Evolutionary conservation across 1,140 invertebrate genomes (phyloP), one percentile per base, ranked within the genome.

Genomic region (Cheumatopsyche charites): DNA sequence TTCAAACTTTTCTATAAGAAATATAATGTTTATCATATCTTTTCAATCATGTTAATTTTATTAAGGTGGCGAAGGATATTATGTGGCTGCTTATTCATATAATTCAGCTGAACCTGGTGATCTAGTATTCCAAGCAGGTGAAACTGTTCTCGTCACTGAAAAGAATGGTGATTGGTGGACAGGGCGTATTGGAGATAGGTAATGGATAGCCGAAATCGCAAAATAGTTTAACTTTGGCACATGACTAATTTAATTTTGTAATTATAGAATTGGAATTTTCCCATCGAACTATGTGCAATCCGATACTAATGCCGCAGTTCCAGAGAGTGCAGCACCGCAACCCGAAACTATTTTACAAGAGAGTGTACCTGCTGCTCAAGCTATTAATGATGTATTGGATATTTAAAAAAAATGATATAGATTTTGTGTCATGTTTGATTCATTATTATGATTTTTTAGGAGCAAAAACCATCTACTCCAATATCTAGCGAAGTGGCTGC

Each of bases 101-200:
- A 86, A 91, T 47, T 98, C 97, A 0, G 82, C 87, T 11, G 97
- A 99, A 82, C 84, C 90, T 0, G 96, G 95, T 7, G 98, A 99
- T 85, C 84, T 99, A 36, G 91, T 86, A 55, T 98, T 99, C 80
- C 90, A 93, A 77, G 92, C 91, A 67, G 96, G 96, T 0, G 97
- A 99, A 81, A 86, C 93, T 69, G 92, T 99, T 66, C 84, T 90
- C 72, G 95, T 98, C 0, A 88, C 88, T 3, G 91, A 96, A 75
- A 91, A 93, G 75, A 95, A 98, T 74, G 96, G 95, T 5, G 96
- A 99, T 79, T 99, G 97, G 97, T 99, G 97, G 97, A 98, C 96
- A 9, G 98, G 98, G 42, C 88, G 88, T 62, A 90, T 97, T 76
- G 94, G 89, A 45, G 90, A 90, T 43, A 76, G 74, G 74, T 73